Evolutionary conservation across 2,113 vertebrate species (phyloP), one percentile per base, ranked within the genome.

Genomic region (Lepisosteus osseus): DNA sequence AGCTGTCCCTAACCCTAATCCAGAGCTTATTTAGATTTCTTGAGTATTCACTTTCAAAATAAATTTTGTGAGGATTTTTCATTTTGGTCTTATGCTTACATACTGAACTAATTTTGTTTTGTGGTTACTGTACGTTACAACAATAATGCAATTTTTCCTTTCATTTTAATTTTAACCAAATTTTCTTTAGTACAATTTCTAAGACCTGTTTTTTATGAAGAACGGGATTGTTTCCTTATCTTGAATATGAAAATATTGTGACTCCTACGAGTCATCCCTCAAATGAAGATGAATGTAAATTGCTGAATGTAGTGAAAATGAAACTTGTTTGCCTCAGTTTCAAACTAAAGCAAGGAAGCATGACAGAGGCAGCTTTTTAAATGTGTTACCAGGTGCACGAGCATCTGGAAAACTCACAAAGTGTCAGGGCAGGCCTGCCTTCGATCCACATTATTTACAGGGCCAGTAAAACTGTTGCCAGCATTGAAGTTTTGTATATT

Each of bases 341-440:
- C 81, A 86, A 86, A 86, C 79, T 67, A 77, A 80, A 84, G 81
- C 77, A 72, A 76, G 70, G 66, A 71, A 78, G 79, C 73, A 78
- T 82, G 80, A 80, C 80, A 78, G 82, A 77, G 76, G 77, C 78
- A 79, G 62, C 73, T 72, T 81, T 84, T 78, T 69, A 69, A 82
- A 82, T 80, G 74, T 76, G 78, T 82, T 77, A 82, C 63, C 86
- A 87, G 83, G 84, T 88, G 84, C 76, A 69, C 57, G 74, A 75
- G 81, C 85, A 89, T 83, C 82, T 87, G 84, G 80, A 70, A 65
- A 70, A 81, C 75, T 77, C 79, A 78, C 84, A 77, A 44, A 57
- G 74, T 81, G 83, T 77, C 57, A 61, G 59, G 44, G 62, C 54
- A 65, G 68, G 70, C 68, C 40, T 74, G 55, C 40, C 59, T 7